Percentiles rank a stretch among this genome's conserved stretches.
Conservation (phyloP, 2,888 invertebrate species). For the Yponomeuta sedellus region DNA sequence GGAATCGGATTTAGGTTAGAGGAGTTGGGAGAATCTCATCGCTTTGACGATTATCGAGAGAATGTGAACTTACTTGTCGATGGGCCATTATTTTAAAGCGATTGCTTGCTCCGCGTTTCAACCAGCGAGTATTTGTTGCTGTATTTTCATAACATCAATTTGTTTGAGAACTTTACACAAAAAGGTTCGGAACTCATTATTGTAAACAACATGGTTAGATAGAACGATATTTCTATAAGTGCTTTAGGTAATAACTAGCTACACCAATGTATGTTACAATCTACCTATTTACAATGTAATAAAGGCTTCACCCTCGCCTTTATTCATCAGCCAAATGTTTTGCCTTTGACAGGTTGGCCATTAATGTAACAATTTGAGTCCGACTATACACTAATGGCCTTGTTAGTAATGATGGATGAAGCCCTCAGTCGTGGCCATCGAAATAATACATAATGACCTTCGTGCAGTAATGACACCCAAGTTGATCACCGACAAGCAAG, state of each 20-base stretch:
- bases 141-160: neutral
- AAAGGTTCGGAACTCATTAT: neutral
- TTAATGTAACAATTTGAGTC: neutral
- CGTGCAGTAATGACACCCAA: neutral
- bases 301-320: neutral
- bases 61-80: neutral
- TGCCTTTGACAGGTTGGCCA: neutral
- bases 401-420: constrained; percentile 6
- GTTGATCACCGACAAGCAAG: neutral
- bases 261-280: neutral
- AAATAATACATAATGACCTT: constrained; percentile 9
- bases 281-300: neutral
- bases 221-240: neutral
- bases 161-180: neutral
- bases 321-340: neutral
- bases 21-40: constrained; percentile 64
- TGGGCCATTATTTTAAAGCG: constrained; percentile 1
- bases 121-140: neutral
- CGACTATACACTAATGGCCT: neutral
- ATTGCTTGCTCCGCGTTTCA: neutral
- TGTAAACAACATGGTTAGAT: neutral
- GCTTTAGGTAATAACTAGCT: neutral
- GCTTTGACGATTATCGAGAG: constrained; percentile 47
- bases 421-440: neutral
- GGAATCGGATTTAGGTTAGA: constrained; percentile 56